Base-by-base conservation (phyloP, 2,888 invertebrate species). In the Agonopterix subpropinquella region DNA sequence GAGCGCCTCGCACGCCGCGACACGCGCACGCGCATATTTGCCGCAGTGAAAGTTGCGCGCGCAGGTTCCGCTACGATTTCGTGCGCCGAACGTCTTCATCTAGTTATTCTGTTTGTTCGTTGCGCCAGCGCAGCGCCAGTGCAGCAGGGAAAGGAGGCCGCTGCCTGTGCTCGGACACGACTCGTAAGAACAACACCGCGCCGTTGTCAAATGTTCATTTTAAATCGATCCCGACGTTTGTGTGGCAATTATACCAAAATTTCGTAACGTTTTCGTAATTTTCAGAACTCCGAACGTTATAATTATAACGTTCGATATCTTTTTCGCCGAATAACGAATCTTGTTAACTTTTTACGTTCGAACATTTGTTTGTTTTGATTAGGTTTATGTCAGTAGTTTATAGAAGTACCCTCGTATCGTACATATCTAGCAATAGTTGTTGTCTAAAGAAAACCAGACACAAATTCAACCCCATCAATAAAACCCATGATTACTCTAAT, bases 111-210 rank as follows among this genome's bases (percentile, higher is more conserved):
- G 80, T 85, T 84, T 84, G 80, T 74, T 75, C 75, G 73, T 86
- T 85, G 83, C 85, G 86, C 84, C 83, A 85, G 84, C 84, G 82
- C 82, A 78, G 83, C 85, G 86, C 84, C 83, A 85, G 84, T 85
- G 82, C 82, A 78, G 62, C 77, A 64, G 83, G 72, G 85, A 88
- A 88, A 88, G 87, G 87, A 88, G 86, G 87, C 86, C 85, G 84
- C 70, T 75, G 75, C 39, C 7, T 28, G 39, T 39, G 11, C 68
- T 73, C 66, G 73, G 72, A 72, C 72, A 58, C 66, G 71, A 64
- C 78, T 72, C 63, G 80, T 78, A 78, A 79, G 73, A 77, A 70
- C 64, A 62, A 56, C 67, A 78, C 72, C 76, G 70, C 67, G 79
- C 72, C 76, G 70, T 73, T 76, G 75, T 78, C 57, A 52, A 60